phyloP scores from a whole-genome alignment of 2,797 vertebrate species.

The Tangara arthus region DNA sequence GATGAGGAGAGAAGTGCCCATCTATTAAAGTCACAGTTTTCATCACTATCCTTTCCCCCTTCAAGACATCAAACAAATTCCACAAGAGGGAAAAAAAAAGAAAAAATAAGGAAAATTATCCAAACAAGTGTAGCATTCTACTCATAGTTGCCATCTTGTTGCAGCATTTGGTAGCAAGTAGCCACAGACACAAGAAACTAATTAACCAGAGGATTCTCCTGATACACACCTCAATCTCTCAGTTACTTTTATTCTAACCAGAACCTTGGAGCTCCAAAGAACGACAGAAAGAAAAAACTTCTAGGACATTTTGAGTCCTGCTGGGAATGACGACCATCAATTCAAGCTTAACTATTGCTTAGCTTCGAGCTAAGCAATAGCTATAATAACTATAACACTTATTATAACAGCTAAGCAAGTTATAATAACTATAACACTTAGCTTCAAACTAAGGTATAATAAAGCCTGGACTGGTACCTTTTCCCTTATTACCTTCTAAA shows the following conservation, averaged over 20 bases:
- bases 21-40: background rate
- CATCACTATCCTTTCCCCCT: background rate
- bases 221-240: too few species aligned
- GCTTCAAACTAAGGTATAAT: background rate
- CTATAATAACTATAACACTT: too few species aligned
- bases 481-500: background rate
- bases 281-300: background rate
- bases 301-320: background rate
- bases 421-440: background rate
- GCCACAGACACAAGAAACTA: background rate
- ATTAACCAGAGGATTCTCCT: background rate
- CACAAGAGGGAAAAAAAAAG: too few species aligned
- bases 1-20: background rate
- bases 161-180: background rate
- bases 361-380: background rate
- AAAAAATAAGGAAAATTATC: accelerated
- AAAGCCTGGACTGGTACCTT: background rate
- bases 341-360: background rate
- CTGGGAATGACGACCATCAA: background rate
- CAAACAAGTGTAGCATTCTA: background rate
- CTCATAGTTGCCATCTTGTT: background rate
- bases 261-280: background rate
- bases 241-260: background rate
- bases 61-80: background rate
- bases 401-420: too few species aligned